These are phyloP conservation scores for Ciona savignyi DNA, from an alignment of 23 tunicate genomes.

Conservation along the genomic window DNA sequence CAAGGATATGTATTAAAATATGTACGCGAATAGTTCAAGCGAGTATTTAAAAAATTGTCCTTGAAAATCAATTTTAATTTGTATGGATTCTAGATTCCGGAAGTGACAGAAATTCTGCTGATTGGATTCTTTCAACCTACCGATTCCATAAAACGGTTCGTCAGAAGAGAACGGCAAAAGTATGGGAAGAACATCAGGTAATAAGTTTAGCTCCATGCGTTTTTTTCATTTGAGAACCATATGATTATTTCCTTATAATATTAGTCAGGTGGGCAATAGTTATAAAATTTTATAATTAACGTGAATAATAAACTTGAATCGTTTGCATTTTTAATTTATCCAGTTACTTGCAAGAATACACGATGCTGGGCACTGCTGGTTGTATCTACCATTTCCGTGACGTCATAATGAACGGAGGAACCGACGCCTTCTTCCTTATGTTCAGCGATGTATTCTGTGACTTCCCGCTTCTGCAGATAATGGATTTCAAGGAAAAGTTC, in stretches of 20 bases:
- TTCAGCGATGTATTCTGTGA: slow-evolving; percentile 97
- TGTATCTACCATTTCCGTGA: slow-evolving; percentile 95
- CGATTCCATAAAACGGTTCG: slow-evolving; percentile 88
- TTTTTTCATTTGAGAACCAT: too few species aligned
- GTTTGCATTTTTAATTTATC: not conserved
- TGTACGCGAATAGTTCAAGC: too few species aligned
- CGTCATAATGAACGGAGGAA: slow-evolving; percentile 72
- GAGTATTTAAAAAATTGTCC: too few species aligned
- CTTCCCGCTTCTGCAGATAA: slow-evolving; percentile 73
- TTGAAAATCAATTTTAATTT: too few species aligned
- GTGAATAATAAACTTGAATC: too few species aligned
- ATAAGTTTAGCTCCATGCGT: too few species aligned
- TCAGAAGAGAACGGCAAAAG: slow-evolving; percentile 54
- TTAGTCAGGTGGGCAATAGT: too few species aligned
- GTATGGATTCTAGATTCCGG: slow-evolving; percentile 45
- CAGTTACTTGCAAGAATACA: slow-evolving; percentile 93
- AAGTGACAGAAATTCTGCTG: slow-evolving; percentile 62
- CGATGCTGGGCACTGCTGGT: slow-evolving; percentile 97
- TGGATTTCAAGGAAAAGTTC: slow-evolving; percentile 77
- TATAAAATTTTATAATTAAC: too few species aligned
- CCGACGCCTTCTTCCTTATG: slow-evolving; percentile 89
- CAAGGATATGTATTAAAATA: too few species aligned
- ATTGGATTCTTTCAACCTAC: slow-evolving; percentile 95
- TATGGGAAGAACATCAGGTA: slow-evolving; percentile 74
- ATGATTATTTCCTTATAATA: too few species aligned